Evolutionary conservation across 2,888 invertebrate species (phyloP).

Genomic region (Andrena fulva): DNA sequence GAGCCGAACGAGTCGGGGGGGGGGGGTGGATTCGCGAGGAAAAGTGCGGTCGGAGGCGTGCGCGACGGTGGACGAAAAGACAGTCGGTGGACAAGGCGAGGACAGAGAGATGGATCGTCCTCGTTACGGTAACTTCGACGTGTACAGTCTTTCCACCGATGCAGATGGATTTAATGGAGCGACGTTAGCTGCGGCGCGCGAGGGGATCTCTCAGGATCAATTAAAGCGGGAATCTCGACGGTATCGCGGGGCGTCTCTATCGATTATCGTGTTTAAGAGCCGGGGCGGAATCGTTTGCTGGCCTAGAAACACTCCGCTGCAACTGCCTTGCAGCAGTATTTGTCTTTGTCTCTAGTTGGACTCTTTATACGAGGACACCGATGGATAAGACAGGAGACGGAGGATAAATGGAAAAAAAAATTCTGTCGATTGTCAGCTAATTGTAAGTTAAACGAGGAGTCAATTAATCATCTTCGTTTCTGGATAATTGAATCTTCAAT

Average conservation of each 20-base stretch:
- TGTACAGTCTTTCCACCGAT: constrained; percentile 59
- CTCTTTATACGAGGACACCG: background rate
- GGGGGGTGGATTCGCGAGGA: constrained; percentile 31
- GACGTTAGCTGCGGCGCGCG: constrained; percentile 38
- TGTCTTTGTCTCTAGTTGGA: background rate
- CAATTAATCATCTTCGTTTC: constrained; percentile 42
- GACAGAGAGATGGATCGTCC: constrained; percentile 36
- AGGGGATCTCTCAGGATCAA: constrained; percentile 65
- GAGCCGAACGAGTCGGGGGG: constrained; percentile 2
- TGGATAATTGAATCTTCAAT: constrained; percentile 29
- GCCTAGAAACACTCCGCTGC: constrained; percentile 22
- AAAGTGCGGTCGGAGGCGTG: constrained; percentile 21
- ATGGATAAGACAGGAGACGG: background rate
- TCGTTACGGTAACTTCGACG: constrained; percentile 49
- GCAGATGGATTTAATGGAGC: constrained; percentile 71
- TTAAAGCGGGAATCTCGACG: constrained; percentile 68
- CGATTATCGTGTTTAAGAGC: constrained; percentile 56
- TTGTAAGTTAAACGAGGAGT: constrained; percentile 6
- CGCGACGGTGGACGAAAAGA: constrained; percentile 36
- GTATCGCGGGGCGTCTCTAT: constrained; percentile 41
- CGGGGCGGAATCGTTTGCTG: constrained; percentile 34
- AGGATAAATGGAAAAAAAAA: background rate
- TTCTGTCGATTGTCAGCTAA: constrained; percentile 44
- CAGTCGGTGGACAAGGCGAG: background rate
- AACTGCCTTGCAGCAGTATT: constrained; percentile 12